Percentiles rank a stretch among this genome's conserved stretches.
Evolutionary conservation across 2,888 invertebrate genomes (phyloP).

Genomic region (Atrina japonica): DNA sequence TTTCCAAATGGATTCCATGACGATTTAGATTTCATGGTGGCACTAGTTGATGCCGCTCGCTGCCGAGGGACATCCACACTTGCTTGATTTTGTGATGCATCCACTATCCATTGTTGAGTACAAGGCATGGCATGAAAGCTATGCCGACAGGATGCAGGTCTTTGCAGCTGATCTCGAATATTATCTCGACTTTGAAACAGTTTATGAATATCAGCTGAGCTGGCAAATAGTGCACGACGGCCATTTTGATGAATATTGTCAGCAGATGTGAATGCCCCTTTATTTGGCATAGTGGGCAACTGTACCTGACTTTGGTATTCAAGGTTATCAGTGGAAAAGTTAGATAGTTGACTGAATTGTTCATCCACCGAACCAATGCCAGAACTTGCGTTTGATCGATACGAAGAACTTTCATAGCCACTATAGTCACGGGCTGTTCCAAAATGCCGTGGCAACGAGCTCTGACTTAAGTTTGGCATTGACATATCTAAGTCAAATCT

Average conservation of each 20-base stretch:
- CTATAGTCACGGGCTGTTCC: constrained; percentile 21
- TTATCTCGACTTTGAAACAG: constrained; percentile 68
- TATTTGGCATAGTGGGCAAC: constrained; percentile 45
- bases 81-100: constrained; percentile 44
- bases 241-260: constrained; percentile 52
- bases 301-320: constrained; percentile 3
- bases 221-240: constrained; percentile 68
- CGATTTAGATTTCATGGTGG: constrained; percentile 48
- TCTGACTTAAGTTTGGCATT: background rate
- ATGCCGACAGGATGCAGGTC: constrained; percentile 56
- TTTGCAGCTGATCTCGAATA: constrained; percentile 54
- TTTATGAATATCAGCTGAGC: constrained; percentile 72
- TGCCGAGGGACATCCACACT: constrained; percentile 51
- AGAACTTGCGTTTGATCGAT: constrained; percentile 37
- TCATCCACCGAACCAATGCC: constrained; percentile 33
- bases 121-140: constrained; percentile 66
- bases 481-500: constrained; percentile 8
- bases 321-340: constrained; percentile 36
- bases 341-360: constrained; percentile 45
- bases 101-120: constrained; percentile 40
- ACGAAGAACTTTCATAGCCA: constrained; percentile 33
- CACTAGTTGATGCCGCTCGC: constrained; percentile 61
- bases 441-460: constrained; percentile 31
- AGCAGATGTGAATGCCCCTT: constrained; percentile 57
- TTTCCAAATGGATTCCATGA: constrained; percentile 46